Evolutionary conservation across 1,140 invertebrate genomes (phyloP).

Genomic region (Zelostemma sp.): DNA sequence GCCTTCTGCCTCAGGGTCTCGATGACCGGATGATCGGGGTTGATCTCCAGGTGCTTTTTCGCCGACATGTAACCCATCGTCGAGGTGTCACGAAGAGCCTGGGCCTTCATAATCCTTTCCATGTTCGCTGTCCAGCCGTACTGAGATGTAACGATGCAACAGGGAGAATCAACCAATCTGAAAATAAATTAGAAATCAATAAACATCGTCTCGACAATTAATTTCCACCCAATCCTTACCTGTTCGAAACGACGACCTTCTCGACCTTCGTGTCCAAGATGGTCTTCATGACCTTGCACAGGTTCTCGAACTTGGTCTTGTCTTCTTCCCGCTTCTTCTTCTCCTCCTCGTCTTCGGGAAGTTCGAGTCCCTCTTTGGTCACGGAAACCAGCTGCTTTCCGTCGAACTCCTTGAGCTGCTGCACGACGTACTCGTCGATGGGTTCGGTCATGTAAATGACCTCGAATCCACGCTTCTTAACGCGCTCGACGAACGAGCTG

Average conservation of each 20-base stretch:
- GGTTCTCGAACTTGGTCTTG: slow-evolving; percentile 92
- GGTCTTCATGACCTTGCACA: slow-evolving; percentile 99
- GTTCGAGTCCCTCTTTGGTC: slow-evolving; percentile 96
- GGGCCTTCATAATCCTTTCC: slow-evolving; percentile 99
- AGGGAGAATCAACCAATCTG: slow-evolving; percentile 94
- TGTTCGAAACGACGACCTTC: slow-evolving; percentile 95
- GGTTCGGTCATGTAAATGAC: slow-evolving; percentile 99
- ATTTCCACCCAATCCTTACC: slow-evolving; percentile 2
- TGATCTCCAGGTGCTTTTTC: slow-evolving; percentile 97
- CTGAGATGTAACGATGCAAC: slow-evolving; percentile 98
- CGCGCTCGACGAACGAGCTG: slow-evolving; percentile 96
- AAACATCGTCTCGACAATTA: too few species aligned
- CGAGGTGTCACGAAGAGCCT: slow-evolving; percentile 92
- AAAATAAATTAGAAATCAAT: too few species aligned
- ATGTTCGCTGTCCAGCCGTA: slow-evolving; percentile 99
- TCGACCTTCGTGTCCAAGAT: slow-evolving; percentile 98
- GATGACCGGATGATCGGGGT: slow-evolving; percentile 96
- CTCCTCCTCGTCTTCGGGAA: slow-evolving; percentile 96
- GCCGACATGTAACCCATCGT: slow-evolving; percentile 99
- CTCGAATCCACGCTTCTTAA: slow-evolving; percentile 97
- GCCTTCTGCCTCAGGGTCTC: slow-evolving; percentile 91
- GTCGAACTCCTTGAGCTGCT: slow-evolving; percentile 98
- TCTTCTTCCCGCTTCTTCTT: slow-evolving; percentile 98
- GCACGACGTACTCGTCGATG: slow-evolving; percentile 99
- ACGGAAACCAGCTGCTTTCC: slow-evolving; percentile 96